Percentiles rank a stretch among this genome's conserved stretches.
These are phyloP conservation scores for Echinops telfairi DNA, from an alignment of 2,113 vertebrate genomes.

Conservation along the genomic window DNA sequence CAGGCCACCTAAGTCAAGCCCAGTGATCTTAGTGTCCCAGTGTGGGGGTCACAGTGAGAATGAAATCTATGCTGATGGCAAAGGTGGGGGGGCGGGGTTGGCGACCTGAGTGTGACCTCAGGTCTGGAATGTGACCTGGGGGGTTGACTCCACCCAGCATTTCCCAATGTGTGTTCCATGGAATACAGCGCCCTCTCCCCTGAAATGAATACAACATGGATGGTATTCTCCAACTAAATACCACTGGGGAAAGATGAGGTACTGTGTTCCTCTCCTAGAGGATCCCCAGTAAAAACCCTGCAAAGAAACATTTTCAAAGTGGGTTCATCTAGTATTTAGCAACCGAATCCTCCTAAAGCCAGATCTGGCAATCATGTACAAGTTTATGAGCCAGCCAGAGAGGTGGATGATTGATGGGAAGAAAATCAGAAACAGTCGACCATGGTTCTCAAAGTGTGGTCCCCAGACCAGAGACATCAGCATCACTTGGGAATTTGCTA, in stretches of 20 bases:
- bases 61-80: not conserved
- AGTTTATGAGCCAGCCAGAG: not conserved
- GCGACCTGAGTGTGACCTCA: not conserved
- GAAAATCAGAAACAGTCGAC: not conserved
- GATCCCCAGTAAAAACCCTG: not conserved
- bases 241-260: not conserved
- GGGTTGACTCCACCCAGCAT: not conserved
- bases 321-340: slow-evolving; percentile 22
- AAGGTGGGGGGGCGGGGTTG: not conserved
- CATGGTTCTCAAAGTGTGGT: not conserved
- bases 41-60: no score
- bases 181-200: not conserved
- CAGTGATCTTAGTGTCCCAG: not conserved
- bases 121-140: not conserved
- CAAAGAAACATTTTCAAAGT: not conserved
- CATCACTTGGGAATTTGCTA: not conserved
- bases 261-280: not conserved
- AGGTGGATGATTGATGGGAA: not conserved
- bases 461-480: not conserved
- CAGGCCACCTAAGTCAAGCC: not conserved
- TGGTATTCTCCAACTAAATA: not conserved
- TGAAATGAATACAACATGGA: not conserved
- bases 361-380: not conserved
- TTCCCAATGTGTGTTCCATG: not conserved
- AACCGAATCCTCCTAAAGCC: slow-evolving; percentile 20